A percentile compares a stretch with the other conserved stretches of the same genome.
Conservation (phyloP, 2,888 invertebrate species). For the Steinernema scapterisci region DNA sequence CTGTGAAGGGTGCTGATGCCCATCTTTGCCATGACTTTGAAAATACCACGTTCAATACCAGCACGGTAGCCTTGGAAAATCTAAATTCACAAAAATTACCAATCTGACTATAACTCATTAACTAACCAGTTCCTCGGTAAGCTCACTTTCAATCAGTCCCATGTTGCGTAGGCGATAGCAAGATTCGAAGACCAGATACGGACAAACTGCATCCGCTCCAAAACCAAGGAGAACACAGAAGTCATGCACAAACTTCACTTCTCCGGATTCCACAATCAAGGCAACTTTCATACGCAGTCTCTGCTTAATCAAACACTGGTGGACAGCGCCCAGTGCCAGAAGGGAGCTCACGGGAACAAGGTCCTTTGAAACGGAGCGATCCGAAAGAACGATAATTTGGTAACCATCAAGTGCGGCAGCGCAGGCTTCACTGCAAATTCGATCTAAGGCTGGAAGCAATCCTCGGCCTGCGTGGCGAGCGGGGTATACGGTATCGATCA, state of each 20-base stretch:
- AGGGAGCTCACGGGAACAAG: slow-evolving; percentile 75
- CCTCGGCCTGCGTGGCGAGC: slow-evolving; percentile 77
- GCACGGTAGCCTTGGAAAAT: slow-evolving; percentile 79
- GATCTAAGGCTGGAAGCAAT: slow-evolving; percentile 80
- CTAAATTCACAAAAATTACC: slow-evolving; percentile 39
- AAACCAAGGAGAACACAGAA: slow-evolving; percentile 90
- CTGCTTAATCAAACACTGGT: slow-evolving; percentile 91
- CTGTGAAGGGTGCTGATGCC: slow-evolving; percentile 97
- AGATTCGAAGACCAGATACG: slow-evolving; percentile 83
- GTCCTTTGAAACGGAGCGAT: slow-evolving; percentile 71
- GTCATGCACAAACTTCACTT: slow-evolving; percentile 88
- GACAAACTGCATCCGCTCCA: slow-evolving; percentile 96
- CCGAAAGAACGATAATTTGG: slow-evolving; percentile 85
- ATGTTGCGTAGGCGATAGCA: slow-evolving; percentile 84
- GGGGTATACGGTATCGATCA: slow-evolving; percentile 87
- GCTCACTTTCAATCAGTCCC: slow-evolving; percentile 79
- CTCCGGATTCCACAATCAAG: slow-evolving; percentile 90
- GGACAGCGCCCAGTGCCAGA: slow-evolving; percentile 86
- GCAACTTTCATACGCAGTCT: slow-evolving; percentile 90
- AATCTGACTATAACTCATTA: neutral
- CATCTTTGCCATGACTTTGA: slow-evolving; percentile 99
- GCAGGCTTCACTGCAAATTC: slow-evolving; percentile 81
- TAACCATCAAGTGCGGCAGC: slow-evolving; percentile 79
- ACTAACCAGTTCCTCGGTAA: slow-evolving; percentile 68
- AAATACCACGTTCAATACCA: slow-evolving; percentile 86